Evolutionary conservation across 2,797 vertebrate genomes (phyloP).

Genomic region (Aldrovandia affinis): DNA sequence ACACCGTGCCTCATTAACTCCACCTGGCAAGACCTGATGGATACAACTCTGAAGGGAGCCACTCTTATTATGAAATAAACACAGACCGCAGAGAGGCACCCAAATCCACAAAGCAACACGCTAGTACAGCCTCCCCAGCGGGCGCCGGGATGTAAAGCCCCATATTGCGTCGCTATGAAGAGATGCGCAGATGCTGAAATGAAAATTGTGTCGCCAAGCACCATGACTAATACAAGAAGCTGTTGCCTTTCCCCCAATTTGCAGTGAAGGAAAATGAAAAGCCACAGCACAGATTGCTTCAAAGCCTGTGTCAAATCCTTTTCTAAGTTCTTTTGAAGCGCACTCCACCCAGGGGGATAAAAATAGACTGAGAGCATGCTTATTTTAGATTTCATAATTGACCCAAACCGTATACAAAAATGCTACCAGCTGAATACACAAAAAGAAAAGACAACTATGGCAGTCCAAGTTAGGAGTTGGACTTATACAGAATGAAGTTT

Average conservation of each 20-base stretch:
- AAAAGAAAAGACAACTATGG: neutral
- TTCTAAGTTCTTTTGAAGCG: constrained; percentile 15
- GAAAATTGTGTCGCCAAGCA: neutral
- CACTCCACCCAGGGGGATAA: neutral
- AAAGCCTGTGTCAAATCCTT: neutral
- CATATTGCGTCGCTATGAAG: neutral
- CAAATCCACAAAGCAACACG: neutral
- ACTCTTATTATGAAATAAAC: neutral
- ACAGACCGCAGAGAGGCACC: neutral
- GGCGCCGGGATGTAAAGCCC: neutral
- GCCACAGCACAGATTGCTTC: neutral
- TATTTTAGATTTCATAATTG: constrained; percentile 13
- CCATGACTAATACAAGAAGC: neutral
- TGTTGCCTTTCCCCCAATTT: neutral
- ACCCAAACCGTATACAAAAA: constrained; percentile 8
- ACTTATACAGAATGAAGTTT: neutral
- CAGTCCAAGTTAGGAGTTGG: neutral
- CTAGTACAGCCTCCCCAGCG: neutral
- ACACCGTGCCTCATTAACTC: constrained; percentile 39
- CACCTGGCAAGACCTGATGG: constrained; percentile 22
- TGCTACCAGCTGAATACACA: neutral
- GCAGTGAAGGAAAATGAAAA: neutral
- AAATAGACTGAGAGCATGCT: neutral
- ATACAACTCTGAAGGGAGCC: neutral
- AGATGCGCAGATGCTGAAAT: neutral